phyloP scores from a whole-genome alignment of 2,113 vertebrate species.

The Rousettus leschenaultii region DNA sequence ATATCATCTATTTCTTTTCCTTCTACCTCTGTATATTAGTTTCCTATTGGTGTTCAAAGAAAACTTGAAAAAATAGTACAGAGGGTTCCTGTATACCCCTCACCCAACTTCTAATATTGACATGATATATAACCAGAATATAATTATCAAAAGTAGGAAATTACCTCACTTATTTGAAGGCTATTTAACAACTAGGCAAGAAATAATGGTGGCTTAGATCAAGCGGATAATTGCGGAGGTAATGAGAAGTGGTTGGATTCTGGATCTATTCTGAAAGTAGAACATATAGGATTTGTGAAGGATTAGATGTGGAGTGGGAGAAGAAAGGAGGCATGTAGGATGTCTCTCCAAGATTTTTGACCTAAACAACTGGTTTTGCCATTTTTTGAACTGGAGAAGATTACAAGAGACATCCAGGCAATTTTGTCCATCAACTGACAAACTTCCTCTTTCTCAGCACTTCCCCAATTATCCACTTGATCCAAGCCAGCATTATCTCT shows the following conservation, averaged over 20 bases:
- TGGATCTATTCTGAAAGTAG: not conserved
- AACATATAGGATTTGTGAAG: not conserved
- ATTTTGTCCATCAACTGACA: not conserved
- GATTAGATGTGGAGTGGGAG: not conserved
- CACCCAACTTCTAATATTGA: not conserved
- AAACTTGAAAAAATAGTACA: constrained; percentile 29
- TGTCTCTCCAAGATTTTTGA: not conserved
- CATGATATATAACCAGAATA: not conserved
- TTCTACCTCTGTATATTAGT: not conserved
- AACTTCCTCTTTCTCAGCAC: not conserved
- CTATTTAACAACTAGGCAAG: not conserved
- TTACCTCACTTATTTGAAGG: constrained; percentile 26
- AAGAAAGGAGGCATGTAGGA: not conserved
- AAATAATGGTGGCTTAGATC: not conserved
- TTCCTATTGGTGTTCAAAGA: not conserved
- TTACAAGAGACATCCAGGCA: not conserved
- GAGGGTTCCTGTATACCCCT: not conserved
- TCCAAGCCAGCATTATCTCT: not conserved
- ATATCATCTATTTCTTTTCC: not conserved
- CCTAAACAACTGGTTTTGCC: not conserved
- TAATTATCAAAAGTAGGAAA: constrained; percentile 12
- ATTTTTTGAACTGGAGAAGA: not conserved
- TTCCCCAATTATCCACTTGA: constrained; percentile 17
- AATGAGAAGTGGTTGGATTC: not conserved
- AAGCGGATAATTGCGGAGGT: not conserved